phyloP scores from a whole-genome alignment of 2,797 vertebrate genomes.

The Psittacula echo region DNA sequence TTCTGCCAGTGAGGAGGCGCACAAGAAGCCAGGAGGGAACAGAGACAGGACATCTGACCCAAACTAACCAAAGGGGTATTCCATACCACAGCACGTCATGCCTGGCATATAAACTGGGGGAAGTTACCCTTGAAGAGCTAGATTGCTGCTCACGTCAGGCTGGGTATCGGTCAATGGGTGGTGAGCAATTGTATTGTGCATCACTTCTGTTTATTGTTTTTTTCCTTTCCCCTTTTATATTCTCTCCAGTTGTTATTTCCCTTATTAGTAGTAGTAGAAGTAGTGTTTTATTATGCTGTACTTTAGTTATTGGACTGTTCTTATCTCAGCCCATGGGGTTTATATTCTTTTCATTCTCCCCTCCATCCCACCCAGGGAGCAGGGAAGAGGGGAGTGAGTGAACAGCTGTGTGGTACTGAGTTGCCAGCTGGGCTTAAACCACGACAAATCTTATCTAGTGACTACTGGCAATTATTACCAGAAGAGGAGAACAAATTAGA shows the following conservation, averaged over 20 bases:
- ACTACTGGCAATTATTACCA: slow-evolving; percentile 27
- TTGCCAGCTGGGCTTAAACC: neutral
- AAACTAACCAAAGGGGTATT: neutral
- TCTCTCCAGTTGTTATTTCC: neutral
- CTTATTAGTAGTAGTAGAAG: neutral
- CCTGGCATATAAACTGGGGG: neutral
- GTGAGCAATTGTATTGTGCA: neutral
- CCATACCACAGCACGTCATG: neutral
- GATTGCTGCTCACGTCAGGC: neutral
- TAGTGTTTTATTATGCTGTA: neutral
- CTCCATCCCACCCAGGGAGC: neutral
- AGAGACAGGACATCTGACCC: neutral
- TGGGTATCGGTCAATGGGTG: neutral
- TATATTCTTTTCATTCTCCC: neutral
- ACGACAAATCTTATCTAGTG: neutral
- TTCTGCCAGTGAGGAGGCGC: neutral
- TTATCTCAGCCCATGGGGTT: neutral
- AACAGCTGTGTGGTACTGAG: neutral
- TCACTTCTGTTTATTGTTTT: neutral
- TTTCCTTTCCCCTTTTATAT: neutral
- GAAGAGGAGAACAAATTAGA: slow-evolving; percentile 35
- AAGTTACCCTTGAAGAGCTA: neutral
- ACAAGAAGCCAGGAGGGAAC: neutral
- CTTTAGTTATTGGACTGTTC: neutral
- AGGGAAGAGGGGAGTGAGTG: neutral